Base-by-base conservation (phyloP, 2,113 vertebrate species). In the Scomber scombrus region DNA sequence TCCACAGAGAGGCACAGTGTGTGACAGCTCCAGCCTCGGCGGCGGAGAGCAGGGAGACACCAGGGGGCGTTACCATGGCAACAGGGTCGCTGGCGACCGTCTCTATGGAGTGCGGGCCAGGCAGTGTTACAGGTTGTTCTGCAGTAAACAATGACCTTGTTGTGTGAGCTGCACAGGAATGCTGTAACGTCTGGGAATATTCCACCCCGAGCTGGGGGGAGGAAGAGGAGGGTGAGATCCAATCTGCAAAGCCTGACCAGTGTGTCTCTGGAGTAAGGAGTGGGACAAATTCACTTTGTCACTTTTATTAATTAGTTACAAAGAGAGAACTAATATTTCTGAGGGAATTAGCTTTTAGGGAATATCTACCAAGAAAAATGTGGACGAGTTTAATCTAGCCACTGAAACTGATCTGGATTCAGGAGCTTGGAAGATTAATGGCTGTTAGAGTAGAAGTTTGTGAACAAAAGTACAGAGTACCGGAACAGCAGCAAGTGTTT, bases 141-240 rank as follows among this genome's bases (percentile, higher is more conserved):
- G 90, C 91, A 87, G 92, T 95, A 94, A 95, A 95, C 95, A 95
- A 95, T 95, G 94, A 95, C 93, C 94, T 94, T 94, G 94, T 95
- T 95, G 95, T 95, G 93, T 90, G 89, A 88, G 92, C 90, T 92
- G 92, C 92, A 88, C 89, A 92, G 95, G 95, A 95, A 95, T 95
- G 95, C 91, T 93, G 90, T 91, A 91, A 92, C 87, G 91, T 93
- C 93, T 95, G 95, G 93, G 93, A 94, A 92, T 94, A 93, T 92
- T 94, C 93, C 91, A 90, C 87, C 89, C 87, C 84, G 84, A 87
- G 82, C 63, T 45, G 70, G 50, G 68, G 78, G 46, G 51, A 51
- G 54, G 47, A 68, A 54, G 61, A 43, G 68, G 56, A 64, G 67
- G 85, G 47, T 43, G 68, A 55, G 85, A 78, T 55, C 70, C 68